A percentile compares a stretch with the other conserved stretches of the same genome.
These are phyloP conservation scores for Aethina tumida DNA, from an alignment of 1,140 invertebrate genomes.

Conservation along the genomic window DNA sequence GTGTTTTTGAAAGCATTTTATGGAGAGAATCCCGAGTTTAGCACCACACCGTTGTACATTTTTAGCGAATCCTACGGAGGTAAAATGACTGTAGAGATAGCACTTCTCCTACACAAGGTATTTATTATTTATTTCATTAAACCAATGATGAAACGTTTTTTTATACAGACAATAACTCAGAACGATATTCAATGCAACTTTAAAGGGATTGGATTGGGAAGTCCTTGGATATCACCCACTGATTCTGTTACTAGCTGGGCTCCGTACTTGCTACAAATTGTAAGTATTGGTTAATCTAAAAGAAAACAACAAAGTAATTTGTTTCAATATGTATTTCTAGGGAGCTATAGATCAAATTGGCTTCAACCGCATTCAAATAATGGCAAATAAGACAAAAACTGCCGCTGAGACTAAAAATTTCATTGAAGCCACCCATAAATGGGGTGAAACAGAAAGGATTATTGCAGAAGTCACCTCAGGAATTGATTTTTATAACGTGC, in stretches of 20 bases:
- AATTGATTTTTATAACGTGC: conserved; percentile 75
- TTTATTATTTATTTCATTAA: too few relatives aligned
- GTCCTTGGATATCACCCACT: conserved; percentile 78
- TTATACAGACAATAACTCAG: conserved; percentile 51
- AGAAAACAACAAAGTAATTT: neutral
- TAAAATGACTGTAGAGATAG: conserved; percentile 80
- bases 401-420: conserved; percentile 46
- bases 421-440: conserved; percentile 49
- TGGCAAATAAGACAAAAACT: conserved; percentile 40
- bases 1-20: conserved; percentile 57
- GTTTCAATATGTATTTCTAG: conserved; percentile 20
- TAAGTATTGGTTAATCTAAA: conserved; percentile 31
- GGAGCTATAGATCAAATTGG: conserved; percentile 53
- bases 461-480: conserved; percentile 45
- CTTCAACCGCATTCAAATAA: conserved; percentile 40
- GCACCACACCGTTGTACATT: conserved; percentile 64
- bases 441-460: conserved; percentile 50
- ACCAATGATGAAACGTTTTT: too few relatives aligned
- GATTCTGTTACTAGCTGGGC: conserved; percentile 73
- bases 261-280: conserved; percentile 58
- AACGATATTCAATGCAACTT: conserved; percentile 61
- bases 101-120: conserved; percentile 49
- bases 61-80: conserved; percentile 81
- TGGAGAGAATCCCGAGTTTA: conserved; percentile 51
- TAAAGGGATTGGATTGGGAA: conserved; percentile 67